Conservation (phyloP, 1,140 invertebrate genomes). For the Papilio polyxenes region DNA sequence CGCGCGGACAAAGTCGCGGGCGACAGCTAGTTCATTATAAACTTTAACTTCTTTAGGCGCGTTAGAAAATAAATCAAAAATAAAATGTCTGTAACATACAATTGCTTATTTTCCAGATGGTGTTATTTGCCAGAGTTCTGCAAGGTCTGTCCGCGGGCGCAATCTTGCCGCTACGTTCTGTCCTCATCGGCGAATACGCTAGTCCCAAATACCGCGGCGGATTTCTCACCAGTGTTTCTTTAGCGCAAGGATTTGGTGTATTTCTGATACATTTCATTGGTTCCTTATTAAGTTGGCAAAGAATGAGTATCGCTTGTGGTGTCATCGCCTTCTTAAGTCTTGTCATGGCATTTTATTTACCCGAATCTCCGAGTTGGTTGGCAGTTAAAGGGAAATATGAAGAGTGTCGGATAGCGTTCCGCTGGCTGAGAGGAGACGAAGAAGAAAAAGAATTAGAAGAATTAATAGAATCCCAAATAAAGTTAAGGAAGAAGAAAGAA, state of each 20-base stretch:
- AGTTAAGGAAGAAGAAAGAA: constrained; percentile 35
- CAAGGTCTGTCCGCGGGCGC: constrained; percentile 55
- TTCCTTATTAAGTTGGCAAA: constrained; percentile 47
- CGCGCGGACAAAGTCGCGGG: no score
- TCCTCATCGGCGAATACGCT: constrained; percentile 58
- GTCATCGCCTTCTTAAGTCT: constrained; percentile 44
- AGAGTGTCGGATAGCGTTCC: constrained; percentile 48
- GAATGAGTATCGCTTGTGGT: constrained; percentile 45
- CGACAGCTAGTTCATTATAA: no score
- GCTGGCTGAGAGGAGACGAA: constrained; percentile 53
- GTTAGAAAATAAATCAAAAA: not conserved
- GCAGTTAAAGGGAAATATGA: constrained; percentile 50
- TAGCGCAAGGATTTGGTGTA: constrained; percentile 46
- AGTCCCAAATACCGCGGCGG: constrained; percentile 55
- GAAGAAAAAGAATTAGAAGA: constrained; percentile 54
- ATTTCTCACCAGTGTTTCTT: constrained; percentile 50
- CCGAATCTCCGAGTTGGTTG: constrained; percentile 56
- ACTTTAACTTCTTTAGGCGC: not conserved
- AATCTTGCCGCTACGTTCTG: constrained; percentile 49
- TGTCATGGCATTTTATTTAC: constrained; percentile 49
- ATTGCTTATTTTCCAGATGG: constrained; percentile 36
- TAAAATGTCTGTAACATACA: no score
- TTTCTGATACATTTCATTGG: constrained; percentile 48
- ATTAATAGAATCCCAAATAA: constrained; percentile 49
- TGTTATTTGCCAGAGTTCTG: constrained; percentile 53